Evolutionary conservation across 2,113 vertebrate genomes (phyloP), one percentile per base, ranked within the genome.

Genomic region (Ceyx margarethae): DNA sequence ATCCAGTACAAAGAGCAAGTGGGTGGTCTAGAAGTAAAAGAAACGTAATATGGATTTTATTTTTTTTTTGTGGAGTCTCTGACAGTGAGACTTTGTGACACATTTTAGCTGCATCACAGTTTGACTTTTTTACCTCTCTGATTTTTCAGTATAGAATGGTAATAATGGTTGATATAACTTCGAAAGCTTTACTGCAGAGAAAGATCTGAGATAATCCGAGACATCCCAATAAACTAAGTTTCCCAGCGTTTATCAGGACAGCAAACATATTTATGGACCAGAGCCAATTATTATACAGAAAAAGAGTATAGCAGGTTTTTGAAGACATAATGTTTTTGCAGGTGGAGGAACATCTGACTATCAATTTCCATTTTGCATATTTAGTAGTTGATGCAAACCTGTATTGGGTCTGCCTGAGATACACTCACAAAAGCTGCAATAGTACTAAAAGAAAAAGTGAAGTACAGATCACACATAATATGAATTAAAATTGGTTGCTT

Each of bases 21-120:
- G 90, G 91, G 91, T 93, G 92, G 89, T 90, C 94, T 94, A 57
- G n/a, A 91, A 90, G 85, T 21, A 31, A 78, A 64, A 81, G 45
- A 56, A 78, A 64, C 60, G 46, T 23, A 78, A 29, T 81, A 61
- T 54, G 66, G n/a, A 50, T 81, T 74, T 64, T 61, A 46, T 25
- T 48, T 29, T 21, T 15, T 29, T 21, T 18, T 81, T 31, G 58
- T 56, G 66, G 46, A 56, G 25, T 68, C 57, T 80, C 40, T 80
- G 57, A 61, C 13, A 51, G 17, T 56, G 51, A 80, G 29, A 67
- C 35, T 80, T 28, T n/a, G 21, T 79, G 56, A 77, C 54, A 69
- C 15, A 40, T 77, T 92, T 89, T 80, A 92, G 14, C 12, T 56
- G 43, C 21, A 18, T 22, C n/a, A 31, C 56, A 89, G 53, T 56